Evolutionary conservation across 2,113 vertebrate genomes (phyloP), one percentile per base, ranked within the genome.

Genomic region (Dolichallabes microphthalmus): DNA sequence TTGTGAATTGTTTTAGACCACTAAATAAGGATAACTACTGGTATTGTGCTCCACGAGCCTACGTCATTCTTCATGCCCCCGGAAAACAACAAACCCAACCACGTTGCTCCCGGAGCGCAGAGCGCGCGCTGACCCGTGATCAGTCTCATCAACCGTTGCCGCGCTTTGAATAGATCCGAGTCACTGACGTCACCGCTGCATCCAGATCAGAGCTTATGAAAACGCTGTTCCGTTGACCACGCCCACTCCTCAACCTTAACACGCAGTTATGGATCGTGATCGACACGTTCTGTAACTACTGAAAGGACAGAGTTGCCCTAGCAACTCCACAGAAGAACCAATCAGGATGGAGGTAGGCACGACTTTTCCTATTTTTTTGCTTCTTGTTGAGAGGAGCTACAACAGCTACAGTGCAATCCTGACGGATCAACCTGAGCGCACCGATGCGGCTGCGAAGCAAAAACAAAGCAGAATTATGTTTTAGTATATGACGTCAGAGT

Each of bases 301-400:
- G 69, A 82, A 11, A 55, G 19, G 45, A 78, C 80, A 53, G 84
- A 84, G 79, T 87, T 90, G 81, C 91, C 93, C 86, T 91, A 93
- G 93, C 92, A 93, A 94, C 93, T 88, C 87, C 53, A 1, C 11
- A 5, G 58, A 82, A 68, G 76, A 84, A 71, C 92, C 92, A 94
- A 92, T 88, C 81, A 88, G 27, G 69, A 19, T 10, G 35, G 53
- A 74, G 58, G 52, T 68, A 19, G 86, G 85, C 57, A 64, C 35
- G 86, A 86, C 57, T 55, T 82, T 80, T 39, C 45, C 27, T 12
- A 27, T 83, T 73, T 82, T 55, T 58, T 52, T 1, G 5, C 66
- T 35, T 19, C 52, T 45, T 66, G 73, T 60, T 82, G 25, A 84
- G 69, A 82, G 80, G 87, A 79, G 83, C 86, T 85, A 69, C 80